Conservation (phyloP, 2,113 vertebrate genomes). For the Malurus alboscapulatus region DNA sequence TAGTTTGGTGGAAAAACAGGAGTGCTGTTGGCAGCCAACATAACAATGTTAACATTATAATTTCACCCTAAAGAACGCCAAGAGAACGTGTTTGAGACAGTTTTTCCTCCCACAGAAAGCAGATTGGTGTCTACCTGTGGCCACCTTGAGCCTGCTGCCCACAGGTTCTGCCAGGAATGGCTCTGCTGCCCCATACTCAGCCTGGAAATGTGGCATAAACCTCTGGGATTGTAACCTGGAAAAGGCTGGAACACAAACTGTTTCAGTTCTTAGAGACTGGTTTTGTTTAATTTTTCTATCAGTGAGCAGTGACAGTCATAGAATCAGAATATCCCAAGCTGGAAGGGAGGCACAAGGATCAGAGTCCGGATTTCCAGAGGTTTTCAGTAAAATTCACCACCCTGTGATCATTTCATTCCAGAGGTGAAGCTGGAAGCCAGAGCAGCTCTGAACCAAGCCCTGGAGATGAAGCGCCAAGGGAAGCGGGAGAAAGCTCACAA, state of each 20-base stretch:
- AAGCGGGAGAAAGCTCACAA: conserved; percentile 93
- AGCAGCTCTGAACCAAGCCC: conserved; percentile 89
- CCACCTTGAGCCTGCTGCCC: neutral
- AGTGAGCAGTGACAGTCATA: accelerated
- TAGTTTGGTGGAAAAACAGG: neutral
- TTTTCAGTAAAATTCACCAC: accelerated
- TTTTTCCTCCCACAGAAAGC: neutral
- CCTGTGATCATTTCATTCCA: conserved; percentile 49
- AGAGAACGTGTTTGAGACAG: accelerated
- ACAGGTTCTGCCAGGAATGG: neutral
- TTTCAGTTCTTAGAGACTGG: accelerated
- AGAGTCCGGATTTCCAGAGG: neutral
- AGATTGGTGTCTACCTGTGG: neutral
- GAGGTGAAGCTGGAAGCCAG: conserved; percentile 85
- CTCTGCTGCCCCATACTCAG: accelerated
- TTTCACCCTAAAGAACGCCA: neutral
- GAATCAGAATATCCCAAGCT: neutral
- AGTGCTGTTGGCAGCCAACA: neutral
- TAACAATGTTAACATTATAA: neutral
- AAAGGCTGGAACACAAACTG: neutral
- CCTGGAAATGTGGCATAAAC: neutral
- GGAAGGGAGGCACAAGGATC: neutral
- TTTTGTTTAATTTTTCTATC: accelerated
- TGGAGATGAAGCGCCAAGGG: conserved; percentile 92
- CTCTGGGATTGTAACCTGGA: neutral